phyloP scores from a whole-genome alignment of 1,140 invertebrate genomes.

The Anagrus nilaparvatae region DNA sequence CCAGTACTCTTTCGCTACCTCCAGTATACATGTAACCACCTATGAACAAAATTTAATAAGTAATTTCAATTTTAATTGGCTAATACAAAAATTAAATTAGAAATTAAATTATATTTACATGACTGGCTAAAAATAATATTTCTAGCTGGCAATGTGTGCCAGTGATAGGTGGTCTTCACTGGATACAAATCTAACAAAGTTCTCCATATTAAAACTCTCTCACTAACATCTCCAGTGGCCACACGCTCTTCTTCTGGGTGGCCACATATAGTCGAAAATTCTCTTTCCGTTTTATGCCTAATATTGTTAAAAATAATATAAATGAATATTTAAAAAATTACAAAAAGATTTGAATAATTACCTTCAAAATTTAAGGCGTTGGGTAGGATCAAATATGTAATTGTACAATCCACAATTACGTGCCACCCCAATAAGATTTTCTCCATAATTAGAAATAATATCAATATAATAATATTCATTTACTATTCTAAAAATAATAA shows the following conservation, averaged over 20 bases:
- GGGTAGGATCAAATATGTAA: slow-evolving; percentile 28
- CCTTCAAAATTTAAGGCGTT: slow-evolving; percentile 1
- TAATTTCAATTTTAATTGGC: neutral
- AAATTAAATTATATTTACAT: slow-evolving; percentile 41
- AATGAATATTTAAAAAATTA: neutral
- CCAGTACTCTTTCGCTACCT: slow-evolving; percentile 67
- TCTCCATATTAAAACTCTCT: slow-evolving; percentile 58
- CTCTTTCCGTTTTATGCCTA: slow-evolving; percentile 36
- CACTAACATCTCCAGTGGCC: slow-evolving; percentile 59
- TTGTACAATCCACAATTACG: slow-evolving; percentile 27
- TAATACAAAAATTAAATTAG: neutral
- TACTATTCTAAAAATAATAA: slow-evolving; percentile 20
- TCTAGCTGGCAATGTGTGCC: slow-evolving; percentile 67
- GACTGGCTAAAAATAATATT: slow-evolving; percentile 58
- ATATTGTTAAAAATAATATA: slow-evolving; percentile 10
- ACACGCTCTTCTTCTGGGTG: slow-evolving; percentile 58
- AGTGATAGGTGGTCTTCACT: slow-evolving; percentile 56
- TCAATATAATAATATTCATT: slow-evolving; percentile 32
- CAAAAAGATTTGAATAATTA: neutral
- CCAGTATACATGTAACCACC: slow-evolving; percentile 62
- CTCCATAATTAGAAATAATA: slow-evolving; percentile 33
- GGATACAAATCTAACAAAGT: slow-evolving; percentile 34
- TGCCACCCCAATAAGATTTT: slow-evolving; percentile 36
- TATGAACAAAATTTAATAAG: slow-evolving; percentile 24
- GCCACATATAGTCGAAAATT: slow-evolving; percentile 56